phyloP scores from a whole-genome alignment of 2,797 vertebrate genomes.

The Lepus townsendii region DNA sequence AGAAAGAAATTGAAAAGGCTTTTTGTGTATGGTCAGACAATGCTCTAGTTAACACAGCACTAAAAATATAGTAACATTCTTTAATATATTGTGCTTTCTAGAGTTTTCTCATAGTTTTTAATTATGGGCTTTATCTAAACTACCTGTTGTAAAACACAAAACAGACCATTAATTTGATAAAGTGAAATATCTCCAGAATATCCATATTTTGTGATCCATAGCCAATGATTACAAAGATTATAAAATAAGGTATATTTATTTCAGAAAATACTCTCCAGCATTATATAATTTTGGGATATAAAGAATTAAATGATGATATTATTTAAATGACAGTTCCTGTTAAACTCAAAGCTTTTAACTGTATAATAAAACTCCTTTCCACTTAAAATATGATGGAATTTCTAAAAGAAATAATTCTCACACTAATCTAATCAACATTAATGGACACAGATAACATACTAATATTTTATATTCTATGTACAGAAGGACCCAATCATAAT shows the following conservation, averaged over 20 bases:
- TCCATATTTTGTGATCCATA: background rate
- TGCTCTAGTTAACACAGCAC: background rate
- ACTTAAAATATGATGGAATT: slow-evolving; percentile 4
- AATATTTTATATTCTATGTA: slow-evolving; percentile 33
- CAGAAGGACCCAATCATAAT: slow-evolving; percentile 33
- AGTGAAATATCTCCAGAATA: slow-evolving; percentile 9
- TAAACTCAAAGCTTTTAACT: slow-evolving; percentile 58
- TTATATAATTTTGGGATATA: slow-evolving; percentile 38
- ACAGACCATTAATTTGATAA: background rate
- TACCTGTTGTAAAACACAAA: slow-evolving; percentile 51
- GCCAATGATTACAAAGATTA: background rate
- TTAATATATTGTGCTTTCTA: background rate
- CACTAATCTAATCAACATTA: slow-evolving; percentile 34
- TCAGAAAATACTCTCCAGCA: background rate
- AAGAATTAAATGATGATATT: slow-evolving; percentile 56
- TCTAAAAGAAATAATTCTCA: slow-evolving; percentile 37
- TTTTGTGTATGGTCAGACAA: background rate
- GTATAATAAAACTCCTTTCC: slow-evolving; percentile 39
- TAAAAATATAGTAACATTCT: background rate
- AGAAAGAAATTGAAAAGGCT: background rate
- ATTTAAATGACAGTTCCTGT: background rate
- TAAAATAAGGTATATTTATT: slow-evolving; percentile 46
- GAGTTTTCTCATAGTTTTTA: background rate
- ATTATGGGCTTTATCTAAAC: background rate
- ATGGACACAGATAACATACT: slow-evolving; percentile 9